These are phyloP conservation scores for Chaetodon auriga DNA, from an alignment of 2,113 vertebrate species.

Conservation along the genomic window DNA sequence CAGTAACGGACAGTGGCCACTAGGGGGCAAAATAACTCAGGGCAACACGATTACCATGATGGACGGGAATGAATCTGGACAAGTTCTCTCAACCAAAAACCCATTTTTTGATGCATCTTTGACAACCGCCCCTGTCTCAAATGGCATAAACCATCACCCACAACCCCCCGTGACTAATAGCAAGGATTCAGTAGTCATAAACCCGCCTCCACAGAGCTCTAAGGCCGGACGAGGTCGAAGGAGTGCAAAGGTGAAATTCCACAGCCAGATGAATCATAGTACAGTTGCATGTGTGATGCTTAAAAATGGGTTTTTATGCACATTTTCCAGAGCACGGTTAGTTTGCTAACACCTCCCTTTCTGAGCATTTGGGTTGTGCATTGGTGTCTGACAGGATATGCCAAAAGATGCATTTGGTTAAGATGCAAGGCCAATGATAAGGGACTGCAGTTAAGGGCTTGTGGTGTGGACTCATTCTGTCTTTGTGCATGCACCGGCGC, in stretches of 20 bases:
- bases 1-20: conserved; percentile 85
- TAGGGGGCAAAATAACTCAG: conserved; percentile 77
- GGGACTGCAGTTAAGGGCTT: conserved; percentile 2
- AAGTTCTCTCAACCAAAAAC: conserved; percentile 76
- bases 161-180: conserved; percentile 66
- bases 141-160: conserved; percentile 77
- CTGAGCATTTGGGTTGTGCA: conserved; percentile 33
- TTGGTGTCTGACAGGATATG: conserved; percentile 20
- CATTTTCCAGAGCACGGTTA: conserved; percentile 18
- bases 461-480: conserved; percentile 22
- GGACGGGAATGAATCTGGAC: conserved; percentile 82
- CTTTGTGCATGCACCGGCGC: conserved; percentile 64
- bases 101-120: conserved; percentile 85
- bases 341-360: conserved; percentile 49
- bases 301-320: conserved; percentile 33
- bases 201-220: conserved; percentile 92
- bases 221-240: conserved; percentile 94
- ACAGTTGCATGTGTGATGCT: conserved; percentile 73
- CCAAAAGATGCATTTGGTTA: conserved; percentile 27
- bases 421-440: conserved; percentile 23
- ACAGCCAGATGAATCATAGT: not conserved
- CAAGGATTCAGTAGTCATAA: conserved; percentile 90
- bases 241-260: conserved; percentile 91
- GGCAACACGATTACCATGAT: conserved; percentile 82
- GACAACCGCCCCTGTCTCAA: conserved; percentile 79